Conservation (phyloP, 1,140 invertebrate species). For the Sycophaga agraensis region DNA sequence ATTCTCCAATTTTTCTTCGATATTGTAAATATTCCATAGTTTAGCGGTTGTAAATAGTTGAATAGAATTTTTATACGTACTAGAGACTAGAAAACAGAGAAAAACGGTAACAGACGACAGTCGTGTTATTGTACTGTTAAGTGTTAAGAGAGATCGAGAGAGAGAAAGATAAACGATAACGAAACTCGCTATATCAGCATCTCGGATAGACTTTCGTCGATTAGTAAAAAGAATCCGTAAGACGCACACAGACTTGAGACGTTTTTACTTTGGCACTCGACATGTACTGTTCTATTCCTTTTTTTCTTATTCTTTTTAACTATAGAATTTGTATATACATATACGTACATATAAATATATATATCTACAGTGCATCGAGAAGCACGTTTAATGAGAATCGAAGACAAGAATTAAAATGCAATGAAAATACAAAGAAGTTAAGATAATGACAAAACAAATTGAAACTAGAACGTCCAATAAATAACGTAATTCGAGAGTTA, state of each 20-base stretch:
- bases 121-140: constrained; percentile 19
- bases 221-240: constrained; percentile 4
- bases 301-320: constrained; percentile 1
- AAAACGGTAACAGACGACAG: background rate
- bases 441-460: constrained; percentile 6
- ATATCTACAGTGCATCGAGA: background rate
- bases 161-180: background rate
- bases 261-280: constrained; percentile 22
- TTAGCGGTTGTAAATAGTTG: constrained; percentile 42
- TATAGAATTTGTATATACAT: constrained; percentile 38
- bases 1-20: constrained; percentile 27
- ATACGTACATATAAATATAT: too few relatives aligned
- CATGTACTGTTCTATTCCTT: background rate
- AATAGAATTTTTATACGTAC: constrained; percentile 30
- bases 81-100: background rate
- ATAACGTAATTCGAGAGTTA: constrained; percentile 1
- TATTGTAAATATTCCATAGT: constrained; percentile 36
- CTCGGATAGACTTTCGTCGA: constrained; percentile 10
- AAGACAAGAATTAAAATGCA: background rate
- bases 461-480: constrained; percentile 21
- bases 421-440: background rate
- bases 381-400: background rate
- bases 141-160: background rate
- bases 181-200: background rate
- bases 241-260: constrained; percentile 17